Base-by-base conservation (phyloP, 2,113 vertebrate genomes). In the Macaca fascicularis region DNA sequence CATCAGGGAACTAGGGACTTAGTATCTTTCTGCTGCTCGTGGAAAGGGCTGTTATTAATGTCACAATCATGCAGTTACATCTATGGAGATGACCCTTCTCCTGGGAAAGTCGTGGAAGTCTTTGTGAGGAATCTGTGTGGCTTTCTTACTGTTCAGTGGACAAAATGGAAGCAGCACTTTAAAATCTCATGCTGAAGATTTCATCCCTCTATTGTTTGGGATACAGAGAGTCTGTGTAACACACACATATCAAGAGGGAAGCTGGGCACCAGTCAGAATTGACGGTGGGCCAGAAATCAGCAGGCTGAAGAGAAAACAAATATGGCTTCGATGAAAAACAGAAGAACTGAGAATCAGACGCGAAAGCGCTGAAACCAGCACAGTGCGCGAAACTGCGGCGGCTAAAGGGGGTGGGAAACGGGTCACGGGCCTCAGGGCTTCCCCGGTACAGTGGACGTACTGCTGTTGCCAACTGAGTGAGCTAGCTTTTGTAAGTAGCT, bases 351-450 rank as follows among this genome's bases (percentile, higher is more conserved):
- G 72, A 32, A 43, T 70, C 88, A 25, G 48, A 32, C 10, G n/a
- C 20, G 17, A 96, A 70, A 14, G 20, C 50, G 45, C 48, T 69
- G 70, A 90, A 19, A 32, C 59, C 87, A 57, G 57, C n/a, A 13
- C 0, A 1, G 40, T 22, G 17, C 23, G 7, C 0, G 0, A 2
- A 27, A 35, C 50, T 0, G 17, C 8, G 48, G 64, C 19, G 27
- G 40, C 32, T 35, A 30, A 48, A n/a, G 7, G 30, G 40, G n/a
- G 27, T 78, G 74, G 30, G 30, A 59, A 59, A 52, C 6, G 2
- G 38, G 9, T 7, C 17, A 0, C 45, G 2, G 23, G 74, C 23
- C 80, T 38, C 30, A 0, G 12, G 22, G 25, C 25, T n/a, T 52
- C 72, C 32, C 10, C 43, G 20, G 19, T 10, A 23, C 8, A 10